Base-by-base conservation (phyloP, 2,888 invertebrate genomes). In the Lagria hirta region DNA sequence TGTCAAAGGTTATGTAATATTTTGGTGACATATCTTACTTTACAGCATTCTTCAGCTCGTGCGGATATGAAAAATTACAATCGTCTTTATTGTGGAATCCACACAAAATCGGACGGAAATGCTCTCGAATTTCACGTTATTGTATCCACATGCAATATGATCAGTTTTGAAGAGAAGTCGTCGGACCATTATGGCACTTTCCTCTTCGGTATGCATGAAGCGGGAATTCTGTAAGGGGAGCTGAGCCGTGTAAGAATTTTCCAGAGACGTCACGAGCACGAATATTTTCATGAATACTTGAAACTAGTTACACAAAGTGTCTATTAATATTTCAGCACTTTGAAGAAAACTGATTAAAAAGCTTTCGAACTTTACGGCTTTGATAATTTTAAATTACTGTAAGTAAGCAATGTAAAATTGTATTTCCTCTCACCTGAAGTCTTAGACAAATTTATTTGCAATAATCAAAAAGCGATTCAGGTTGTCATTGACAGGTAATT, bases 401-500 rank as follows among this genome's bases (percentile, higher is more conserved):
- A n/a, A n/a, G n/a, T n/a, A n/a, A n/a, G n/a, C n/a, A n/a, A n/a
- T n/a, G n/a, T n/a, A n/a, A n/a, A n/a, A n/a, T n/a, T n/a, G n/a
- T n/a, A n/a, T n/a, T n/a, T n/a, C n/a, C n/a, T n/a, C n/a, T n/a
- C n/a, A n/a, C n/a, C n/a, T n/a, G n/a, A n/a, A n/a, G n/a, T n/a
- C n/a, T n/a, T n/a, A n/a, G n/a, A n/a, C n/a, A n/a, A n/a, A n/a
- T n/a, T n/a, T n/a, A n/a, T n/a, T n/a, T n/a, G n/a, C n/a, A n/a
- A n/a, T n/a, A n/a, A n/a, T n/a, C n/a, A n/a, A n/a, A n/a, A n/a
- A n/a, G n/a, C n/a, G n/a, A n/a, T n/a, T n/a, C n/a, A n/a, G n/a
- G n/a, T n/a, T n/a, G n/a, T n/a, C n/a, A n/a, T n/a, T 51, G 52
- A 51, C 55, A 55, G 51, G 51, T 49, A 53, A 53, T 55, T 51